Conservation (phyloP, 2,113 vertebrate species). For the Etia nguti region DNA sequence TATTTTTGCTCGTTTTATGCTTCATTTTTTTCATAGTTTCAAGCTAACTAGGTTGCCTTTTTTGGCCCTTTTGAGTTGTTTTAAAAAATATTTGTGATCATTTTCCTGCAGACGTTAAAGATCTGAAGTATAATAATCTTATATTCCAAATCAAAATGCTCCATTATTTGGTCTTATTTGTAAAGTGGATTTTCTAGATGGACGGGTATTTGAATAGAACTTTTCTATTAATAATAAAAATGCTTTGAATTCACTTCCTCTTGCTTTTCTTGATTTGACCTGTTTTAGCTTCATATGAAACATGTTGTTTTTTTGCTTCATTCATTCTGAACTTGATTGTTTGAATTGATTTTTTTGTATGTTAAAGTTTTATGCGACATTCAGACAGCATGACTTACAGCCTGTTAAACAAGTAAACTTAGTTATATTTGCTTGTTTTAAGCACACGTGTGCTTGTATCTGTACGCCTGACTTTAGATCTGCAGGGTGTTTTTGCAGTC, state of each 20-base stretch:
- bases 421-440: neutral
- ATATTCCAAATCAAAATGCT: too few relatives aligned
- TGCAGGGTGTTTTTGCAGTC: neutral
- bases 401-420: neutral
- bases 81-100: neutral
- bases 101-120: fast-evolving
- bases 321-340: neutral
- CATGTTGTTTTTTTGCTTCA: fast-evolving
- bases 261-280: neutral
- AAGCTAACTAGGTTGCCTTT: neutral
- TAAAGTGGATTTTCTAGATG: neutral
- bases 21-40: fast-evolving
- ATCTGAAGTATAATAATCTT: neutral
- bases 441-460: neutral
- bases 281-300: neutral
- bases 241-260: neutral
- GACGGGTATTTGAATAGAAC: fast-evolving
- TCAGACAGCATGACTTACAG: neutral
- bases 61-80: neutral
- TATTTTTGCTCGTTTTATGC: fast-evolving
- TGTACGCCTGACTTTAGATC: neutral
- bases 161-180: fast-evolving
- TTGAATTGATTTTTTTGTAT: neutral
- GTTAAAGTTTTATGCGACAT: neutral
- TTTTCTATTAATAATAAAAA: neutral